Conservation (phyloP, 2,888 invertebrate genomes). For the Lepetodrilus schrolli region DNA sequence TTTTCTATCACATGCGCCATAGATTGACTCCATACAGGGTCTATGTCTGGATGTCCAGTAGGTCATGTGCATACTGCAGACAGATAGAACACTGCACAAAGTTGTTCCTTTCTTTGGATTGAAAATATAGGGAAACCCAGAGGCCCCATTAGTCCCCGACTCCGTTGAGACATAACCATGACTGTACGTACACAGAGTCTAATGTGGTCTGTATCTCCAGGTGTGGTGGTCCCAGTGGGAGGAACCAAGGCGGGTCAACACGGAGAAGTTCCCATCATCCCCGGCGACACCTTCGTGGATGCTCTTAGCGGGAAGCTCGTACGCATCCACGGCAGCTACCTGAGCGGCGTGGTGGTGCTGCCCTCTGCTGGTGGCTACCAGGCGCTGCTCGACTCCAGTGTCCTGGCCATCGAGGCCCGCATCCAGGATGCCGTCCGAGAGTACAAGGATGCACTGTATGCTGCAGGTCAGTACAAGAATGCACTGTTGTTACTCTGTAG, state of each 20-base stretch:
- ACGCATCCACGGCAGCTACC: constrained; percentile 60
- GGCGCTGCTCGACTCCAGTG: constrained; percentile 65
- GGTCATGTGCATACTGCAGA: too few species aligned
- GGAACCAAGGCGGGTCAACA: constrained; percentile 54
- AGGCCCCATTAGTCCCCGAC: too few species aligned
- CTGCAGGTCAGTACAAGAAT: too few species aligned
- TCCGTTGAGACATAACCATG: too few species aligned
- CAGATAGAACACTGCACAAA: too few species aligned
- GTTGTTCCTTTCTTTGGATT: too few species aligned
- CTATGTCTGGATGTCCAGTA: too few species aligned
- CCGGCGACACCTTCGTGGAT: constrained; percentile 65
- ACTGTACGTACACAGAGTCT: too few species aligned
- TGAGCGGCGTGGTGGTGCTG: constrained; percentile 54
- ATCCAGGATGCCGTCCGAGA: constrained; percentile 59
- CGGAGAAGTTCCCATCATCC: constrained; percentile 61
- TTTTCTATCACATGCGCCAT: too few species aligned
- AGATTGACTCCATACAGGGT: too few species aligned
- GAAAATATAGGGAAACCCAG: too few species aligned
- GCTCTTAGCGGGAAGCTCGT: constrained; percentile 62
- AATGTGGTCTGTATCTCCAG: constrained; percentile 47
- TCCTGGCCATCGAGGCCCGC: constrained; percentile 67
- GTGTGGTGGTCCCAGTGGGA: constrained; percentile 69
- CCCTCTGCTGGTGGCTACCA: constrained; percentile 71
- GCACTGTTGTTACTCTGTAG: too few species aligned
- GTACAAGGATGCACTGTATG: constrained; percentile 59